Base-by-base conservation (phyloP, 2,113 vertebrate genomes). In the Corydoras maculifer region DNA sequence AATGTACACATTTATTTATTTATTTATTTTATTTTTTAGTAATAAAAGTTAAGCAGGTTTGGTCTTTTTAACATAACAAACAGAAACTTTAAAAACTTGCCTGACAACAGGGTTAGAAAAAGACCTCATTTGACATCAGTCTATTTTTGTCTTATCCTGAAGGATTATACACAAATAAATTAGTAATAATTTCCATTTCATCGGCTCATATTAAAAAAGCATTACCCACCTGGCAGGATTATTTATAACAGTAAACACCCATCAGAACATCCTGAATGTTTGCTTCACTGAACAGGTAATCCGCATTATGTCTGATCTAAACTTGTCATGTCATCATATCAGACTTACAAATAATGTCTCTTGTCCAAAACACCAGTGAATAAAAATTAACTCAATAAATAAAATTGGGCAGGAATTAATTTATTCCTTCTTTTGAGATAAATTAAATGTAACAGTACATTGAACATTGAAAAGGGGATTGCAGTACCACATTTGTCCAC, bases 401-500 rank as follows among this genome's bases (percentile, higher is more conserved):
- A 63, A 18, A 53, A 10, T 3, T 53, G 9, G 51, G 3, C 29
- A 61, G 7, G 35, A 43, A 43, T 43, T 43, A 43, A 43, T 43
- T 43, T 43, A 43, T 43, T 43, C 35, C 2, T 8, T 2, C 35
- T 43, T 43, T 43, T 4, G 4, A 43, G 7, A 8, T 43, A 43
- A 43, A 43, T 43, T 8, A 4, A 43, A 8, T 43, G 35, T 43
- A 43, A 43, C 35, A 43, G 4, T 43, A 43, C 35, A 43, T 53
- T 15, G 3, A 11, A 48, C 9, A 30, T 62, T 35, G 7, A 14
- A 82, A 49, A 77, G 81, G 18, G 77, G 69, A 43, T 76, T 63
- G 69, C 75, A 77, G 84, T 88, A 92, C 94, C 91, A 2, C 82
- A 62, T 77, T 79, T 83, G 78, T 85, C 65, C 3, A 75, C 78